These are phyloP conservation scores for Chinchilla lanigera DNA, from an alignment of 2,113 vertebrate species.

Conservation along the genomic window DNA sequence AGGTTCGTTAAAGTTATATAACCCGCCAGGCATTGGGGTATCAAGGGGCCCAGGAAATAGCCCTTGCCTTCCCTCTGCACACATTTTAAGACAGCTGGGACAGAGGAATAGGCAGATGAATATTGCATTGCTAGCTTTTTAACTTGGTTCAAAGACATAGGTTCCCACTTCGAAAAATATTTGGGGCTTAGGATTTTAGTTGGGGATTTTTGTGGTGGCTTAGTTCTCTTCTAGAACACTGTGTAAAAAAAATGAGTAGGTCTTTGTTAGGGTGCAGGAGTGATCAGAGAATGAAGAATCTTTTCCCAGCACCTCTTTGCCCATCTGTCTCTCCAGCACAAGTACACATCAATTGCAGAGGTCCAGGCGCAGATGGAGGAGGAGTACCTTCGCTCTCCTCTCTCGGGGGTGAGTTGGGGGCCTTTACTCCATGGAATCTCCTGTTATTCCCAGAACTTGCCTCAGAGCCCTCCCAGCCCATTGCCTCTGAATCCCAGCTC, in stretches of 20 bases:
- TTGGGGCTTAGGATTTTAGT: neutral
- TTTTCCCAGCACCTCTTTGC: neutral
- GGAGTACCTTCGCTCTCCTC: conserved; percentile 95
- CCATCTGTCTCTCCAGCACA: conserved; percentile 89
- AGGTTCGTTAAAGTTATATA: neutral
- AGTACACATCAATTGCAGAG: conserved; percentile 97
- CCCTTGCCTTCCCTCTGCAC: neutral
- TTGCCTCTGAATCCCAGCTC: neutral
- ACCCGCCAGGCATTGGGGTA: neutral
- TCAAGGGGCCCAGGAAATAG: neutral
- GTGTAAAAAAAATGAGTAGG: neutral
- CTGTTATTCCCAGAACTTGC: neutral
- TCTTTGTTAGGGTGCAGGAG: neutral
- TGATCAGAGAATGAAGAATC: neutral
- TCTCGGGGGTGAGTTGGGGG: conserved; percentile 93
- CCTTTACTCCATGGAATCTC: neutral
- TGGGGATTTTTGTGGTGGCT: neutral
- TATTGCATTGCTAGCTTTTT: neutral
- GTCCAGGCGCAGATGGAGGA: conserved; percentile 96
- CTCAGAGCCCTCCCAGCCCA: neutral
- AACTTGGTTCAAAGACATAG: neutral
- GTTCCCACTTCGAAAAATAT: neutral
- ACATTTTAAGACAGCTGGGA: neutral
- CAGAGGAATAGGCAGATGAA: neutral
- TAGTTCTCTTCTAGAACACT: neutral